Base-by-base conservation (phyloP, 2,888 invertebrate species). In the Amphiduros pacificus region DNA sequence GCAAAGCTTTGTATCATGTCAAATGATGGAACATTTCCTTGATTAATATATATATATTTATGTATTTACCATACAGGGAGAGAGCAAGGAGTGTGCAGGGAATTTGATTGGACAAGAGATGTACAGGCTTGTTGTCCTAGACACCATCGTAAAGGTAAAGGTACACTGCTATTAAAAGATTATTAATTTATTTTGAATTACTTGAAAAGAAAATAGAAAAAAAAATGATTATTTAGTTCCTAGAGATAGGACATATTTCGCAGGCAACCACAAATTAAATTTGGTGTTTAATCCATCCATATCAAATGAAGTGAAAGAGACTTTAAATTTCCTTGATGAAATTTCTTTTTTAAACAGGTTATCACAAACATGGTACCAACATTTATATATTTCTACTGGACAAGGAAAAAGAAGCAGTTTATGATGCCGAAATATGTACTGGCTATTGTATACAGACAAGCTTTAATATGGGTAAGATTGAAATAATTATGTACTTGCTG, bases 31-130 rank as follows among this genome's bases (percentile, higher is more conserved):
- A n/a, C n/a, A n/a, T n/a, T n/a, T n/a, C n/a, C n/a, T n/a, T n/a
- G n/a, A n/a, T n/a, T n/a, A n/a, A n/a, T n/a, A n/a, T n/a, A n/a
- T n/a, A n/a, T n/a, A n/a, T n/a, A n/a, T n/a, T n/a, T n/a, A n/a
- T n/a, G n/a, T n/a, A n/a, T n/a, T n/a, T n/a, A n/a, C n/a, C n/a
- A n/a, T n/a, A n/a, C n/a, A n/a, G n/a, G n/a, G n/a, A 41, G 41
- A 24, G 2, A 22, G 24, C 11, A 27, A 11, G 28, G n/a, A 36
- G 1, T 75, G 75, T 69, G 67, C 68, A 24, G 74, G 75, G 14
- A 74, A 73, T 22, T 66, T 75, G 17, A 67, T 75, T 48, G 75
- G 75, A 4, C 75, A 75, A 60, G 74, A 75, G 60, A 58, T 75
- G 54, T 75, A 75, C 60, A 75, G 73, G 53, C 62, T 75, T 17